Conservation (phyloP, 1,140 invertebrate species). For the Hypsibius dujardini region DNA sequence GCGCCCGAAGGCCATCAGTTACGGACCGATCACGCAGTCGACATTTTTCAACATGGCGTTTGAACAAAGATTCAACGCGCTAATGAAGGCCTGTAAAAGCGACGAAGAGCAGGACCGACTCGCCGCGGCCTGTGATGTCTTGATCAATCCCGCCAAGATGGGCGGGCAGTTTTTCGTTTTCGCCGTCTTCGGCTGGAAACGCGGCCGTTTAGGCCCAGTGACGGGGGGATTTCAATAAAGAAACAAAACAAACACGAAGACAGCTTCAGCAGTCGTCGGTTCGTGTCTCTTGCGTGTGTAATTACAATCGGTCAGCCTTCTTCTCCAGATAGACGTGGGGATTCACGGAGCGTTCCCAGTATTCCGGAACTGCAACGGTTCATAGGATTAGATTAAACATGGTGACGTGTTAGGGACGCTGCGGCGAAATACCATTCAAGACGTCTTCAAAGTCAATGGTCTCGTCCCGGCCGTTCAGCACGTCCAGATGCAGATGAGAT, state of each 20-base stretch:
- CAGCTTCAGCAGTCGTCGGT: neutral
- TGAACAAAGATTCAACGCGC: constrained; percentile 46
- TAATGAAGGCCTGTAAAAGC: constrained; percentile 44
- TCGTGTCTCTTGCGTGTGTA: too few relatives aligned
- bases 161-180: constrained; percentile 51
- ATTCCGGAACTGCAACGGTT: neutral
- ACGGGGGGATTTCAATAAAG: neutral
- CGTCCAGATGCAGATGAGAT: constrained; percentile 32
- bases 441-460: constrained; percentile 63
- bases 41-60: constrained; percentile 63
- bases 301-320: too few relatives aligned
- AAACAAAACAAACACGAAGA: neutral
- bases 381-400: too few relatives aligned
- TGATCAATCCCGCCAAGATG: constrained; percentile 65
- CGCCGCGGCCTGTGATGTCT: constrained; percentile 55
- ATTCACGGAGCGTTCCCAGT: neutral
- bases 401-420: too few relatives aligned
- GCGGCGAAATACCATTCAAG: constrained; percentile 44
- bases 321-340: neutral
- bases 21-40: constrained; percentile 62
- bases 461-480: constrained; percentile 44
- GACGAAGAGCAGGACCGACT: constrained; percentile 46
- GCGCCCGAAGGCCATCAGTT: constrained; percentile 42
- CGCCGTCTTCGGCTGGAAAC: constrained; percentile 21
- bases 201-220: neutral